Base-by-base conservation (phyloP, 2,113 vertebrate genomes). In the Donacobius atricapilla region DNA sequence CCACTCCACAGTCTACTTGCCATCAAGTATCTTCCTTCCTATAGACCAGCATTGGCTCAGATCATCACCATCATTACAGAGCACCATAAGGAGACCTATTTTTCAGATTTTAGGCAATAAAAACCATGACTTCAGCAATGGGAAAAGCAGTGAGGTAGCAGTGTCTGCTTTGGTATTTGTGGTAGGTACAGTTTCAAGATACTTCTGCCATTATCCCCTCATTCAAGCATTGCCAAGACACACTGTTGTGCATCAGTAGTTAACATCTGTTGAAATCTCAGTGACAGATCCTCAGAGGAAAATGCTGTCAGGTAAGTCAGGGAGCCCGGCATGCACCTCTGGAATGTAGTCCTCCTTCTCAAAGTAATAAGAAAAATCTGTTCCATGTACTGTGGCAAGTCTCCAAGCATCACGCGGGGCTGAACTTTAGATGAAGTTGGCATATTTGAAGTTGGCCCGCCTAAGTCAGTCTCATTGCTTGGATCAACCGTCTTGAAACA, bases 351-450 rank as follows among this genome's bases (percentile, higher is more conserved):
- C 31, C 39, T 83, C 19, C 30, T 45, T 45, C 58, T 84, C 44
- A 70, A 54, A 54, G 39, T 35, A 70, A 58, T 15, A 37, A 4
- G 31, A 47, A 45, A 42, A 57, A 27, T 35, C 42, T 33, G 11
- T 51, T 83, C 76, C 35, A 19, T 20, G 60, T 21, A 15, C 60
- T 44, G 22, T 70, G 68, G 91, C 45, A 77, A 69, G 83, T 69
- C 86, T 61, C 66, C 85, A 91, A 77, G 58, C 42, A 78, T 86
- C 89, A 93, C 0, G 10, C 83, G 89, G 83, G 51, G 64, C 9
- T 96, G 93, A 93, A 77, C 80, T 92, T 92, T 84, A 95, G 86
- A 96, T 89, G 75, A 95, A 94, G 80, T 14, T 7, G 6, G 72
- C 60, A 19, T 71, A 64, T 93, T 92, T 79, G 44, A 82, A 93